Evolutionary conservation across 2,888 invertebrate species (phyloP).

Genomic region (Spodoptera littoralis): DNA sequence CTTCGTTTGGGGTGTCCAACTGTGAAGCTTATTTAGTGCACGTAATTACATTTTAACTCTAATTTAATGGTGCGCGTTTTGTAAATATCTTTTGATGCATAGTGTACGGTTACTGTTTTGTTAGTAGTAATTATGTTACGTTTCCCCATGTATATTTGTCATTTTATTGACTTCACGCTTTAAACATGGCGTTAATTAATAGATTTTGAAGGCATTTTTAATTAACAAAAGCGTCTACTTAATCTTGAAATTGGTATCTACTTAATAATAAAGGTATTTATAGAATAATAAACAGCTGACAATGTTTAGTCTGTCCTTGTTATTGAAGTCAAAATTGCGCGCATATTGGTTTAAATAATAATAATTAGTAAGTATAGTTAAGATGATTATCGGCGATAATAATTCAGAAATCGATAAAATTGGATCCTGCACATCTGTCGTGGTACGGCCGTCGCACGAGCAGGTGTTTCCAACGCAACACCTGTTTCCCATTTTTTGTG

Average conservation of each 20-base stretch:
- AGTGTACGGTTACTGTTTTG: too few species aligned
- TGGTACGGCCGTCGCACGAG: constrained; percentile 53
- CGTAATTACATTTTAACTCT: neutral
- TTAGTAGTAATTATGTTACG: too few species aligned
- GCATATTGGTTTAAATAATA: constrained; percentile 2
- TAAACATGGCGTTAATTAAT: too few species aligned
- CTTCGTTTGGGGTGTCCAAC: constrained; percentile 14
- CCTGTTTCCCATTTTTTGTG: constrained; percentile 82
- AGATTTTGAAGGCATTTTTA: too few species aligned
- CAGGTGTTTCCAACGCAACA: constrained; percentile 76
- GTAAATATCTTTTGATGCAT: neutral
- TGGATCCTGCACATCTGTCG: constrained; percentile 73
- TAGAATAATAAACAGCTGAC: too few species aligned
- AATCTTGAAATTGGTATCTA: too few species aligned
- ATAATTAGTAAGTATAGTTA: constrained; percentile 34
- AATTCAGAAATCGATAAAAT: constrained; percentile 61
- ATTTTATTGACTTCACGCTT: too few species aligned
- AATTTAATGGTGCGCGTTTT: constrained; percentile 3
- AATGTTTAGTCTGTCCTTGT: too few species aligned
- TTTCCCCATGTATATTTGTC: too few species aligned
- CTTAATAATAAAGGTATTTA: too few species aligned
- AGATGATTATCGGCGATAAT: constrained; percentile 31
- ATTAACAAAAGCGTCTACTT: too few species aligned
- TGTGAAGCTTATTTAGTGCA: constrained; percentile 6
- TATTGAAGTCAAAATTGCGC: too few species aligned